Evolutionary conservation across 2,888 invertebrate genomes (phyloP).

Genomic region (Pecten maximus): DNA sequence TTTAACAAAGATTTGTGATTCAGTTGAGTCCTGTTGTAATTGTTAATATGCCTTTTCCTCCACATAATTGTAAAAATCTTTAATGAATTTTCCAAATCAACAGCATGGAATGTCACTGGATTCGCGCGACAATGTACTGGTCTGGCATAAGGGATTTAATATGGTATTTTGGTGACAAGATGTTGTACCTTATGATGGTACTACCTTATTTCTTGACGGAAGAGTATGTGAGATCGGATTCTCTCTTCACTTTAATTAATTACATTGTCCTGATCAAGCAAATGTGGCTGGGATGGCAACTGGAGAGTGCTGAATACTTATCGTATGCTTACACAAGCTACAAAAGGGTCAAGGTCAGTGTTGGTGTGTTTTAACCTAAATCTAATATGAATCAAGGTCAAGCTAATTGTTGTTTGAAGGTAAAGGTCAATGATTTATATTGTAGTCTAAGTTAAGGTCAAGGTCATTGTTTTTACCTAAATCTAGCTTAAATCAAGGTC

Average conservation of each 20-base stretch:
- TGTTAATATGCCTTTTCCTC: neutral
- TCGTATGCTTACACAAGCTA: neutral
- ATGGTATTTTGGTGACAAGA: slow-evolving; percentile 5
- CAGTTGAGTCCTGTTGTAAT: no score
- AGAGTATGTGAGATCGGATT: neutral
- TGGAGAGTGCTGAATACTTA: slow-evolving; percentile 37
- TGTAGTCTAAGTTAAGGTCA: neutral
- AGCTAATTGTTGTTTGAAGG: neutral
- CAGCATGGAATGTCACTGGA: slow-evolving; percentile 17
- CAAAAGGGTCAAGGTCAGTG: slow-evolving; percentile 36
- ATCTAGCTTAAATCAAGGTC: no score
- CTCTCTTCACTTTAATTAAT: slow-evolving; percentile 22
- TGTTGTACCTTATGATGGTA: neutral
- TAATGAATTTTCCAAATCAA: neutral
- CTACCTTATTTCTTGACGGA: neutral
- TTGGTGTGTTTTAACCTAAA: neutral
- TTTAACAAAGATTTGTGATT: no score
- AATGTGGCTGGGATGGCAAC: slow-evolving; percentile 41
- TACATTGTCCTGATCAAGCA: slow-evolving; percentile 20
- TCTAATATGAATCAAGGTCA: no score
- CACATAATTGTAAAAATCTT: neutral
- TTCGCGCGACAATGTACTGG: neutral
- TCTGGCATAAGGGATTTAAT: neutral
- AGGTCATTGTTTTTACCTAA: neutral
- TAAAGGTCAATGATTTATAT: neutral